These are phyloP conservation scores for Chesias legatella DNA, from an alignment of 2,888 invertebrate genomes.

Conservation along the genomic window DNA sequence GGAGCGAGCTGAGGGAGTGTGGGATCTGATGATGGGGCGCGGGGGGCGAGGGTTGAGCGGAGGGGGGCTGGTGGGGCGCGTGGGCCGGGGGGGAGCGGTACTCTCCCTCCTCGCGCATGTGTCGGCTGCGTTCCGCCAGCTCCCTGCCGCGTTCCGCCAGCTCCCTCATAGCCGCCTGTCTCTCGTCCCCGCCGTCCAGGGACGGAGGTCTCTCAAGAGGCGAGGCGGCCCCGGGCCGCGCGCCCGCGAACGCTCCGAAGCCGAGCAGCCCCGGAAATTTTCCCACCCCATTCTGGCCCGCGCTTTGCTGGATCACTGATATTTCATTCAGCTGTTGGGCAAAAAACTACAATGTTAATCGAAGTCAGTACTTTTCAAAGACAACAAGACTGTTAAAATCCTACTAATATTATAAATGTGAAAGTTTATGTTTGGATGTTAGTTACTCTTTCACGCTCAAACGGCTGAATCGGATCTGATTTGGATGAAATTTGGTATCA, in stretches of 20 bases:
- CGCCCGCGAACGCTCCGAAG: slow-evolving; percentile 85
- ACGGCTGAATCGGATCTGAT: too few relatives aligned
- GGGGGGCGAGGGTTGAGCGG: slow-evolving; percentile 80
- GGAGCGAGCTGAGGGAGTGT: slow-evolving; percentile 79
- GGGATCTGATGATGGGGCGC: slow-evolving; percentile 65
- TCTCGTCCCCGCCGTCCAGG: slow-evolving; percentile 66
- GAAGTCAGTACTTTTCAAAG: too few relatives aligned
- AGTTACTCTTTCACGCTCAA: too few relatives aligned
- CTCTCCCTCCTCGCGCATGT: slow-evolving; percentile 72
- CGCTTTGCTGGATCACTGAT: slow-evolving; percentile 87
- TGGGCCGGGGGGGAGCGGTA: slow-evolving; percentile 72
- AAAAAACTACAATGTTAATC: neutral
- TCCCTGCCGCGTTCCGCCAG: slow-evolving; percentile 78
- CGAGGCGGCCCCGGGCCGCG: slow-evolving; percentile 78
- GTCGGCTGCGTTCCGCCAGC: slow-evolving; percentile 72
- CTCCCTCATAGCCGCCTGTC: slow-evolving; percentile 75
- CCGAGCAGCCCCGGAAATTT: slow-evolving; percentile 89
- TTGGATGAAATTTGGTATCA: too few relatives aligned
- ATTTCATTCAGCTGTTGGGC: slow-evolving; percentile 86
- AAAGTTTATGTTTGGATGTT: too few relatives aligned
- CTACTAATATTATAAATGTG: too few relatives aligned
- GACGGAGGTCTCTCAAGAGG: slow-evolving; percentile 72
- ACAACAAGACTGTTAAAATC: too few relatives aligned
- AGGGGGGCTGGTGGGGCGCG: slow-evolving; percentile 54
- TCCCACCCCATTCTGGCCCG: slow-evolving; percentile 84